These are phyloP conservation scores for Entelurus aequoreus DNA, from an alignment of 2,113 vertebrate genomes.

Conservation along the genomic window DNA sequence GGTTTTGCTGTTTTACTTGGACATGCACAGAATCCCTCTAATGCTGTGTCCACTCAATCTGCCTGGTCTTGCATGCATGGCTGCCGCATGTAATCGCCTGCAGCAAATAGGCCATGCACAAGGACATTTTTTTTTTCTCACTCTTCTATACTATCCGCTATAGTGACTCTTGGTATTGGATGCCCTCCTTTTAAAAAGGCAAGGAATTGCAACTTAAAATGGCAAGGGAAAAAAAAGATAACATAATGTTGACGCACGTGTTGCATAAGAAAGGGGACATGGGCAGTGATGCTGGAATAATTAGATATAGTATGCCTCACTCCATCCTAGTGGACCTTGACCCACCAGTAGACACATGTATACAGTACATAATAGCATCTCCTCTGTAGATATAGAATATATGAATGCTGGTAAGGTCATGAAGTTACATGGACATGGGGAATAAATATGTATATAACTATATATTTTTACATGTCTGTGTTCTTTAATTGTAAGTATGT, in stretches of 20 bases:
- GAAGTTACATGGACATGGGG: no score
- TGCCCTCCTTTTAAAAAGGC: not conserved
- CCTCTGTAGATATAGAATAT: not conserved
- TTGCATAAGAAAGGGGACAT: constrained; percentile 49
- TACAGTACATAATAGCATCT: constrained; percentile 3
- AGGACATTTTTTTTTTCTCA: not conserved
- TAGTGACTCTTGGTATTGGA: not conserved
- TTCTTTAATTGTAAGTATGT: no score
- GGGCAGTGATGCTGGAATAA: constrained; percentile 61
- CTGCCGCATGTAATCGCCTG: constrained; percentile 23
- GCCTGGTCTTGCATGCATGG: constrained; percentile 28
- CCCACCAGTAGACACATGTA: constrained; percentile 5
- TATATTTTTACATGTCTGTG: no score
- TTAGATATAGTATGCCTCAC: constrained; percentile 60
- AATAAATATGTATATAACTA: no score
- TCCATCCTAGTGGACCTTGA: constrained; percentile 52
- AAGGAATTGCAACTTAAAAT: not conserved
- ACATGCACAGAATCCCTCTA: constrained; percentile 11
- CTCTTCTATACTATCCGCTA: not conserved
- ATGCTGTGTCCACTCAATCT: constrained; percentile 24
- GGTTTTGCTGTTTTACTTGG: not conserved
- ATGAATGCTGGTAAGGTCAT: no score
- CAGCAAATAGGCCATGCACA: constrained; percentile 13
- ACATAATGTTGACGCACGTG: constrained; percentile 17
- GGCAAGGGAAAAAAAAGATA: constrained; percentile 1